These are phyloP conservation scores for Hylaeus anthracinus DNA, from an alignment of 1,140 invertebrate species.

Conservation along the genomic window DNA sequence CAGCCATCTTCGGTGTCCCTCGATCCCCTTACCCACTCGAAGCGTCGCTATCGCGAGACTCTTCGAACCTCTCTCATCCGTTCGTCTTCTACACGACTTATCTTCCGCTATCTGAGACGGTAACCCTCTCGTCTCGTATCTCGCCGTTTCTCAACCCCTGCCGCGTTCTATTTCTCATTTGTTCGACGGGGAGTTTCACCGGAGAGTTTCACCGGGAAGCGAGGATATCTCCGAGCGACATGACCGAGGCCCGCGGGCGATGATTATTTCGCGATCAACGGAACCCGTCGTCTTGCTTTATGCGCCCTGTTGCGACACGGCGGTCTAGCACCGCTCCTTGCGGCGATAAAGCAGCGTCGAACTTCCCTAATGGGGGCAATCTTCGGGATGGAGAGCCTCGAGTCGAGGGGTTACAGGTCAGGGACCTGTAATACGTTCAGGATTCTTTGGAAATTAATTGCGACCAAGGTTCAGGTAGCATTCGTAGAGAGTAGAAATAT, in stretches of 20 bases:
- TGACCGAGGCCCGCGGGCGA: conserved; percentile 45
- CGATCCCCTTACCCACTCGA: conserved; percentile 32
- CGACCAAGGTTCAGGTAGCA: no score
- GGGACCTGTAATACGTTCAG: no score
- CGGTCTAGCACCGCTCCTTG: neutral
- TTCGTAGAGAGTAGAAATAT: no score
- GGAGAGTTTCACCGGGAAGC: conserved; percentile 33
- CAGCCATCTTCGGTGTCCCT: conserved; percentile 34
- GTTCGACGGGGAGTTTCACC: conserved; percentile 30
- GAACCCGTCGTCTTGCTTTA: neutral
- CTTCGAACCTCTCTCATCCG: conserved; percentile 8
- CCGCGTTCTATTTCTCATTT: conserved; percentile 58
- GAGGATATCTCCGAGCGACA: conserved; percentile 37
- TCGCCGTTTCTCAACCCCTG: conserved; percentile 25
- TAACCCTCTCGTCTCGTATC: conserved; percentile 42
- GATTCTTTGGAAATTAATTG: no score
- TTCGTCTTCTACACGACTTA: conserved; percentile 64
- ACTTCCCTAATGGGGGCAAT: neutral
- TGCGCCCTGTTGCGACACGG: neutral
- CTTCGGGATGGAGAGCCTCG: neutral
- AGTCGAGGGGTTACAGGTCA: neutral
- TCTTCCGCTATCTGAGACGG: conserved; percentile 61
- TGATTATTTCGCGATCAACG: conserved; percentile 56
- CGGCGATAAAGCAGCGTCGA: neutral
- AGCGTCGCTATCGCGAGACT: conserved; percentile 41